Conservation (phyloP, 2,797 vertebrate species). For the Pangasius krempfi region DNA sequence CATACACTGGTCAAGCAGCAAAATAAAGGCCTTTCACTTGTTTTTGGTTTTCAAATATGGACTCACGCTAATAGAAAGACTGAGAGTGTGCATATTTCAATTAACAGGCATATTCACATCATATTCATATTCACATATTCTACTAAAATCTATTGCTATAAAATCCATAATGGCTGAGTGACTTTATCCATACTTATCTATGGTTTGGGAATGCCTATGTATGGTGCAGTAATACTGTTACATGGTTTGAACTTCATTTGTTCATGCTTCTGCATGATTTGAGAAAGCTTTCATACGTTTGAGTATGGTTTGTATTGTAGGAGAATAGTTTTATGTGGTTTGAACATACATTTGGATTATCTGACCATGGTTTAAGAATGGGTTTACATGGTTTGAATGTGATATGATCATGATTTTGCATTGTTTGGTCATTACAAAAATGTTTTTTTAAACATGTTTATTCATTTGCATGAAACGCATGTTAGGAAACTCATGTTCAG, state of each 20-base stretch:
- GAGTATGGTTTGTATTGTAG: background rate
- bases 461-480: background rate
- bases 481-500: conserved; percentile 2
- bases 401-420: background rate
- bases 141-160: background rate
- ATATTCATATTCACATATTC: background rate
- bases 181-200: background rate
- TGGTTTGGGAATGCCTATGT: background rate
- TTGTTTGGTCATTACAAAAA: background rate
- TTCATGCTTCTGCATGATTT: background rate
- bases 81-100: background rate
- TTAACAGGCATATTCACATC: background rate
- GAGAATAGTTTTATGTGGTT: background rate
- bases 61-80: background rate
- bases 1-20: conserved; percentile 24
- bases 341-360: background rate
- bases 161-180: background rate
- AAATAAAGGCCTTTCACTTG: background rate
- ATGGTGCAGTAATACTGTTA: background rate
- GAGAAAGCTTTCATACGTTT: background rate
- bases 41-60: conserved; percentile 1
- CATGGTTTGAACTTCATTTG: background rate
- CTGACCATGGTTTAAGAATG: background rate
- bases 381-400: background rate
- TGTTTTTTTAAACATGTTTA: background rate